phyloP scores from a whole-genome alignment of 2,113 vertebrate genomes.

The Ia io region DNA sequence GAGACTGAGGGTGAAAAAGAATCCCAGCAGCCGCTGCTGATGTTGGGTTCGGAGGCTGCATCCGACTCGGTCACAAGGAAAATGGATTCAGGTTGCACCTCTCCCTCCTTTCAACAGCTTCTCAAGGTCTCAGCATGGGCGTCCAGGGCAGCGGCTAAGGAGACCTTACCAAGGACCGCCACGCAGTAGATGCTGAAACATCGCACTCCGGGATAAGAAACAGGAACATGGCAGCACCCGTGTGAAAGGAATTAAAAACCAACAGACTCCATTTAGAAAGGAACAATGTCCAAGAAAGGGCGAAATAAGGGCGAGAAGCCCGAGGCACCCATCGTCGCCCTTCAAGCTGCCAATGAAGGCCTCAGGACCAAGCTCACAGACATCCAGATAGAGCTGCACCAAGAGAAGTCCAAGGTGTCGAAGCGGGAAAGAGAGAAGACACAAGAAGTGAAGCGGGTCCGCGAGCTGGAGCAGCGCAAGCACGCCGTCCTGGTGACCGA shows the following conservation, averaged over 20 bases:
- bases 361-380: constrained; percentile 99
- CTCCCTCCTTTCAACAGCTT: constrained; percentile 73
- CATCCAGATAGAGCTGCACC: constrained; percentile 99
- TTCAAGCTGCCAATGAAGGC: constrained; percentile 99
- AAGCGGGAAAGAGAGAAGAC: constrained; percentile 98
- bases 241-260: constrained; percentile 81
- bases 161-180: constrained; percentile 83
- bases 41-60: constrained; percentile 75
- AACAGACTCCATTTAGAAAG: constrained; percentile 72
- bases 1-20: background rate
- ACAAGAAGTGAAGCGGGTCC: constrained; percentile 95
- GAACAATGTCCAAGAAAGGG: constrained; percentile 97
- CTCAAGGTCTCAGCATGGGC: constrained; percentile 75
- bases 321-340: constrained; percentile 95
- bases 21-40: constrained; percentile 75
- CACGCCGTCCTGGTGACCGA: constrained; percentile 95
- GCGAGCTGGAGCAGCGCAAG: constrained; percentile 97
- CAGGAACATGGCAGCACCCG: constrained; percentile 85
- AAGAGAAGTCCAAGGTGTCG: constrained; percentile 99
- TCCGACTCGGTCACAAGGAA: constrained; percentile 69
- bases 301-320: constrained; percentile 98
- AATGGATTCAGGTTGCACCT: constrained; percentile 78
- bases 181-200: constrained; percentile 81
- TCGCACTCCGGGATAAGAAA: constrained; percentile 72
- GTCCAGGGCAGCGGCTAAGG: constrained; percentile 74